Conservation (phyloP, 2,888 invertebrate genomes). For the Gnatocerus cornutus region DNA sequence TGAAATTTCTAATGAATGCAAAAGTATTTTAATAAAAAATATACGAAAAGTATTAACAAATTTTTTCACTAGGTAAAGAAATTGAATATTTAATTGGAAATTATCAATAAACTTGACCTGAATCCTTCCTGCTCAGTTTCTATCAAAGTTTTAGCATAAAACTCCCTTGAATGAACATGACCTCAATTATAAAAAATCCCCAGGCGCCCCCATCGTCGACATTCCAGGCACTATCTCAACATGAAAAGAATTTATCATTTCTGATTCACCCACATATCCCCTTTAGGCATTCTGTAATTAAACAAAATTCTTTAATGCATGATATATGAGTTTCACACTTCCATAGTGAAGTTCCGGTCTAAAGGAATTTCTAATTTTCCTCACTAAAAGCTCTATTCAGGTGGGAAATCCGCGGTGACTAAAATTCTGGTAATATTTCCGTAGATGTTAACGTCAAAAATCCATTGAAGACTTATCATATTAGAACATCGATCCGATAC, state of each 20-base stretch:
- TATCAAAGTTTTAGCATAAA: no score
- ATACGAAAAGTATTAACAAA: no score
- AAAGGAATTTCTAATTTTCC: not conserved
- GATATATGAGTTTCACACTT: not conserved
- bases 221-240: not conserved
- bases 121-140: no score
- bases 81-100: no score
- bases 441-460: not conserved
- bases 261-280: not conserved
- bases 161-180: not conserved
- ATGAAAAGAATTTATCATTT: not conserved
- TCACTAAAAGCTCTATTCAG: no score
- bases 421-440: not conserved
- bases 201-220: not conserved
- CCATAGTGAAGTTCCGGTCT: not conserved
- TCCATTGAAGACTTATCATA: not conserved
- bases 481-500: conserved; percentile 23
- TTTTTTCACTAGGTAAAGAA: no score
- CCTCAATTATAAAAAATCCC: not conserved
- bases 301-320: conserved; percentile 1
- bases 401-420: no score
- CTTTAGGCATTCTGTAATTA: not conserved
- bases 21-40: no score
- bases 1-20: no score
- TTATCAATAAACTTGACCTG: no score